Base-by-base conservation (phyloP, 2,888 invertebrate species). In the Sesamia inferens region DNA sequence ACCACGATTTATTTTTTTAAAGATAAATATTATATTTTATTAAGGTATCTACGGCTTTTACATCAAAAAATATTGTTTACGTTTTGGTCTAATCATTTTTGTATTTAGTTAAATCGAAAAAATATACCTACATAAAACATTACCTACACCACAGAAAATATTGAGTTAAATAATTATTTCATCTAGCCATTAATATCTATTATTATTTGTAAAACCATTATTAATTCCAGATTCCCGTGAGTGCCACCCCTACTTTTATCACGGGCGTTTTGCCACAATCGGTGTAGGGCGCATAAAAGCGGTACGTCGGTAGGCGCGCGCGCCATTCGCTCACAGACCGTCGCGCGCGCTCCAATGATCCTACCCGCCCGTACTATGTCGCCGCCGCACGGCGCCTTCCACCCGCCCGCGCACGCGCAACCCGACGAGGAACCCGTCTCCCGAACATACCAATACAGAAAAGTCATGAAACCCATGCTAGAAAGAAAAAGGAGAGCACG, bases 381-480 rank as follows among this genome's bases (percentile, higher is more conserved):
- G 90, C 96, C 96, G 87, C 87, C 94, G 90, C 95, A 94, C 92
- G 96, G 96, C 93, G 95, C 94, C 79, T 96, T 93, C 94, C 96
- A 92, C 88, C 96, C 92, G 87, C 96, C 92, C 86, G 94, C 93
- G 85, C 93, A 93, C 90, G 87, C 89, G 77, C 93, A 93, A 68
- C 93, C 94, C 24, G 96, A 96, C 85, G 96, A 96, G 79, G 96
- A 96, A 85, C 98, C 98, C 73, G 98, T 98, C 93, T 98, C 98
- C 82, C 97, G 98, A 91, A 99, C 99, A 83, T 98, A 98, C 93
- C 98, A 99, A 92, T 99, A 99, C 96, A 97, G 99, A 93, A 99
- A 98, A 97, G 98, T 99, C 85, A 98, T 98, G 98, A 98, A 99
- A 93, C 99, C 98, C 65, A 97, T 98, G 97, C 95, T 99, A 87